A percentile compares a stretch with the other conserved stretches of the same genome.
phyloP scores from a whole-genome alignment of 2,113 vertebrate genomes.

The Tautogolabrus adspersus region DNA sequence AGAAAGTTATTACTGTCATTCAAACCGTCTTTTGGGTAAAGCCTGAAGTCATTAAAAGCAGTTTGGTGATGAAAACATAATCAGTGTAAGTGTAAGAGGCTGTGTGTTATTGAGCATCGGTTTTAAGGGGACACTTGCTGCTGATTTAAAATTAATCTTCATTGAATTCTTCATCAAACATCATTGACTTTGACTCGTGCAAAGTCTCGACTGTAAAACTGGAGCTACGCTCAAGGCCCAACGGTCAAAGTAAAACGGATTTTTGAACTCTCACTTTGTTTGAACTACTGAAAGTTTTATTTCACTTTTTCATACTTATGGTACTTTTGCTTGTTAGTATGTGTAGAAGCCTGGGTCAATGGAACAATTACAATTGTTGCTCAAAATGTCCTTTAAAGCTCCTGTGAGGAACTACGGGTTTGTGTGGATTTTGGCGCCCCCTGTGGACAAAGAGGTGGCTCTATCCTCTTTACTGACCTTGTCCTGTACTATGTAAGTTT shows the following conservation, averaged over 20 bases:
- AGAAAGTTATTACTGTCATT: slow-evolving; percentile 14
- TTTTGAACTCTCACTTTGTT: too few relatives aligned
- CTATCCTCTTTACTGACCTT: too few relatives aligned
- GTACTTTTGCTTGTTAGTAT: neutral
- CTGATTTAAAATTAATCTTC: neutral
- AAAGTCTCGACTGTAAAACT: too few relatives aligned
- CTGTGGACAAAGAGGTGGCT: too few relatives aligned
- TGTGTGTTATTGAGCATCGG: neutral
- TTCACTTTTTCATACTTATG: neutral
- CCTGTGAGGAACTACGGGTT: too few relatives aligned
- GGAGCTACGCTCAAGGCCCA: too few relatives aligned
- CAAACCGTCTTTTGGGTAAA: slow-evolving; percentile 15
- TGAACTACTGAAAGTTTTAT: too few relatives aligned
- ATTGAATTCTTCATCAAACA: slow-evolving; percentile 46
- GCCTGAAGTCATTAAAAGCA: slow-evolving; percentile 16
- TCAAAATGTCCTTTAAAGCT: neutral
- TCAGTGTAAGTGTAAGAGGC: slow-evolving; percentile 9
- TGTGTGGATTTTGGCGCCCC: too few relatives aligned
- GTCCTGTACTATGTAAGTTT: too few relatives aligned
- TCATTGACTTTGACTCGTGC: slow-evolving; percentile 28
- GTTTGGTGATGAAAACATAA: neutral
- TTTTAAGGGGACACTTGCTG: neutral
- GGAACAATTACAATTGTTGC: neutral
- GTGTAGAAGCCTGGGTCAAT: neutral
- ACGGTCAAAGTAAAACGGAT: too few relatives aligned